Base-by-base conservation (phyloP, 2,113 vertebrate species). In the Pungitius pungitius region DNA sequence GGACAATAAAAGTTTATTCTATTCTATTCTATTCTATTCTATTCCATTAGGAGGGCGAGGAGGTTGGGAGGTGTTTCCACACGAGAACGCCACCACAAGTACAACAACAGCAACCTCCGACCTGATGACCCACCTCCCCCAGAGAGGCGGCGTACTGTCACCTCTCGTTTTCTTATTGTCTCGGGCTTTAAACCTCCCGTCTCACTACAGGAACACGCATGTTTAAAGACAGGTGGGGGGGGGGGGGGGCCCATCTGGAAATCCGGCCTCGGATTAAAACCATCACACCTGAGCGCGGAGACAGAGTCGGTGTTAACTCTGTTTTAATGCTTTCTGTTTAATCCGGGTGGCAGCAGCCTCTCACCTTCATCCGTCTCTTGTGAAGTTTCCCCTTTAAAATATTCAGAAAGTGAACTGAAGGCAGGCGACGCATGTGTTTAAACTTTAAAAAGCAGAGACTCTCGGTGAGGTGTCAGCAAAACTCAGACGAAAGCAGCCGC, bases 311-410 rank as follows among this genome's bases (percentile, higher is more conserved):
- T 59, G 71, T 86, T 82, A 79, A 77, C 87, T 78, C 47, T 24
- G 68, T 80, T 87, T 88, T 85, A 90, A 92, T 88, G 79, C 82
- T 80, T 84, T 83, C 69, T 78, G 85, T 90, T 90, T 89, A 90
- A 92, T 91, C 88, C 87, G 68, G 72, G 77, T 75, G 87, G 85
- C 84, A 75, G 82, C 81, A 84, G 87, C 86, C 86, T 75, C 73
- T 86, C 84, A 89, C 88, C 84, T 90, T 90, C 82, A 88, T 82
- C 81, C 40, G 75, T 85, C 83, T 86, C 73, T 79, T 81, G 83
- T 87, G 83, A 79, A 90, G 83, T 66, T 66, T 77, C 55, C 63
- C 37, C 52, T 69, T 43, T 85, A 62, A 88, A 89, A 80, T 85
- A 84, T 89, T 82, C 84, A 89, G 67, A 68, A 60, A 81, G 75